Evolutionary conservation across 2,888 invertebrate species (phyloP), one percentile per base, ranked within the genome.

Genomic region (Dicranocentrus wangi): DNA sequence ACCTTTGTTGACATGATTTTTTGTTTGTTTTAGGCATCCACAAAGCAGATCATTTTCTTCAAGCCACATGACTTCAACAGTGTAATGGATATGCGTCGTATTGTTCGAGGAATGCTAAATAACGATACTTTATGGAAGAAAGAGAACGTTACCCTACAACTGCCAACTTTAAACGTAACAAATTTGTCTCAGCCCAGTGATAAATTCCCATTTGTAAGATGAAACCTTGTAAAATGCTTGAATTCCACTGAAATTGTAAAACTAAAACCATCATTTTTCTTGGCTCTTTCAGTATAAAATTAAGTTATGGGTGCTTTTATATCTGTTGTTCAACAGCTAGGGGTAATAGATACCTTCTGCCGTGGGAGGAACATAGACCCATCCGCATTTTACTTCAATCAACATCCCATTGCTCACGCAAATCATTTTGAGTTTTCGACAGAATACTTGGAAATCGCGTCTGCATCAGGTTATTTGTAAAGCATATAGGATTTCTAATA

Each of bases 321-420:
- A n/a, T n/a, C n/a, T n/a, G n/a, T n/a, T n/a, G n/a, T 61, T 28
- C 15, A 5, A 61, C 17, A 84, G 84, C 55, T 84, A 47, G 84
- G 82, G 1, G 72, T 82, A 25, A 75, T 60, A 25, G 77, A 81
- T 21, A 77, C 82, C 7, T 84, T 84, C 60, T 84, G 84, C 32
- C 58, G 80, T 21, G 70, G 71, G 17, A 72, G 71, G 21, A 42
- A 60, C 39, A 81, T 63, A n/a, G 72, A 77, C 19, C 47, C 63
- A 1, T 51, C 61, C 10, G 53, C 71, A 21, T 80, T 60, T 27
- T 75, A 84, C 39, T 81, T 73, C 21, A 72, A 75, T 25, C 73
- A 75, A n/a, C 73, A 75, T 55, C 83, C 83, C 1, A 80, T 83
- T 15, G 76, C 83, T 3, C 83, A 83, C 55, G 83, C 75, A n/a